phyloP scores from a whole-genome alignment of 2,888 invertebrate genomes.

The Athetis lepigone region DNA sequence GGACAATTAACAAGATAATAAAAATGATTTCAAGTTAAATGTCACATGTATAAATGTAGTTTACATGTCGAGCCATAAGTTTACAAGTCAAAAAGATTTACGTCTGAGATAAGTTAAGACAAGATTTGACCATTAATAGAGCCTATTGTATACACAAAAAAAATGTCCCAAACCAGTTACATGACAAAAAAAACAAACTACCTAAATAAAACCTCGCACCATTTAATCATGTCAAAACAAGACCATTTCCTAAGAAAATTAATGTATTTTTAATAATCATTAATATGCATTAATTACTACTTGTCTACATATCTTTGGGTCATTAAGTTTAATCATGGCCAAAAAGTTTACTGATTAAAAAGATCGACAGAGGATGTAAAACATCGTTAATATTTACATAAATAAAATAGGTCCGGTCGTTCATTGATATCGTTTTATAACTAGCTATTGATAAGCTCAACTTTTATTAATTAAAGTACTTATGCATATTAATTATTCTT shows the following conservation, averaged over 20 bases:
- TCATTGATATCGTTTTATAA: conserved; percentile 21
- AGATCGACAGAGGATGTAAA: conserved; percentile 49
- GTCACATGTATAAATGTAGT: conserved; percentile 7
- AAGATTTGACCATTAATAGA: not conserved
- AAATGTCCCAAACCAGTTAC: not conserved
- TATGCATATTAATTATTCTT: conserved; percentile 15
- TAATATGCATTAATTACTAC: conserved; percentile 48
- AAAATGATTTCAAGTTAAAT: not conserved
- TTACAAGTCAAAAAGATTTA: conserved; percentile 14
- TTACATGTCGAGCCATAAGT: conserved; percentile 16
- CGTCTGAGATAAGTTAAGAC: not conserved
- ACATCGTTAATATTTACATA: conserved; percentile 38
- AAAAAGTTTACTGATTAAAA: conserved; percentile 49
- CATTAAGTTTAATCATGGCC: conserved; percentile 42
- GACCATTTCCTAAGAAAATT: conserved; percentile 20
- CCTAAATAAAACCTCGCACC: conserved; percentile 10
- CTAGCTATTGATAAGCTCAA: conserved; percentile 39
- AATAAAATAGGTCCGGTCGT: conserved; percentile 18
- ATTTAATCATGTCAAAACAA: conserved; percentile 28
- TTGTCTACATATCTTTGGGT: conserved; percentile 37
- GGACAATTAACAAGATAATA: too few species aligned
- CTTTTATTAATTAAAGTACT: conserved; percentile 8
- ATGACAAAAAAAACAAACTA: not conserved
- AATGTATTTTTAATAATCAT: conserved; percentile 39
- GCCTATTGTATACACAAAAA: not conserved